Evolutionary conservation across 2,797 vertebrate species (phyloP).

Genomic region (Artibeus jamaicensis): DNA sequence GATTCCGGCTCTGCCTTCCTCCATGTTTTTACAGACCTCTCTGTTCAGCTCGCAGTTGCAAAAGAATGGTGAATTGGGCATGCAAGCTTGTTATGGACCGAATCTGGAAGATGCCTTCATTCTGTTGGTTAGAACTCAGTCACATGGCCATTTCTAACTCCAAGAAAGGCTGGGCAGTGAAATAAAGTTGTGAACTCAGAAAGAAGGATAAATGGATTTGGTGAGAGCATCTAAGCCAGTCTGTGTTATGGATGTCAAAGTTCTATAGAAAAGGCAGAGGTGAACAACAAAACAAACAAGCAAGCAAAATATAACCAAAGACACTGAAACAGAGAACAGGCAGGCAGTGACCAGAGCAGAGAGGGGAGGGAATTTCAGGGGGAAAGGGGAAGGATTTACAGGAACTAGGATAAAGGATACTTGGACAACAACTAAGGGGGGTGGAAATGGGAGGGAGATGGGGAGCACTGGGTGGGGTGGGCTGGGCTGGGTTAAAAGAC

Average conservation of each 20-base stretch:
- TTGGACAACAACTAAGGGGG: no score
- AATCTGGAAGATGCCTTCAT: neutral
- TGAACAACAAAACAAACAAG: no score
- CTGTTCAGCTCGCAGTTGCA: neutral
- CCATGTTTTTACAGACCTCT: neutral
- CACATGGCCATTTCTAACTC: neutral
- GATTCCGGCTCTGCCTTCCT: neutral
- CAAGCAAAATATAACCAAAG: no score
- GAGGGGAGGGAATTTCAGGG: no score
- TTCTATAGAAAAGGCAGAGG: neutral
- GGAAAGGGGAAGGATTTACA: no score
- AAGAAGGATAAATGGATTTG: neutral
- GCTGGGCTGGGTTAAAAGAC: no score
- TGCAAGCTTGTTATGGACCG: neutral
- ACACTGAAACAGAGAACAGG: no score
- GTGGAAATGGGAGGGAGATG: no score
- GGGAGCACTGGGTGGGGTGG: no score
- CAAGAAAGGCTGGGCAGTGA: neutral
- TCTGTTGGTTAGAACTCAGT: neutral
- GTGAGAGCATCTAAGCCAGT: neutral
- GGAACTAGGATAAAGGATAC: no score
- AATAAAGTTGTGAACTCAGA: neutral
- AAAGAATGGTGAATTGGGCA: neutral
- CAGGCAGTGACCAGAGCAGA: no score
- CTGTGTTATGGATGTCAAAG: neutral